Base-by-base conservation (phyloP, 1,140 invertebrate species). In the Bicyclus anynana region DNA sequence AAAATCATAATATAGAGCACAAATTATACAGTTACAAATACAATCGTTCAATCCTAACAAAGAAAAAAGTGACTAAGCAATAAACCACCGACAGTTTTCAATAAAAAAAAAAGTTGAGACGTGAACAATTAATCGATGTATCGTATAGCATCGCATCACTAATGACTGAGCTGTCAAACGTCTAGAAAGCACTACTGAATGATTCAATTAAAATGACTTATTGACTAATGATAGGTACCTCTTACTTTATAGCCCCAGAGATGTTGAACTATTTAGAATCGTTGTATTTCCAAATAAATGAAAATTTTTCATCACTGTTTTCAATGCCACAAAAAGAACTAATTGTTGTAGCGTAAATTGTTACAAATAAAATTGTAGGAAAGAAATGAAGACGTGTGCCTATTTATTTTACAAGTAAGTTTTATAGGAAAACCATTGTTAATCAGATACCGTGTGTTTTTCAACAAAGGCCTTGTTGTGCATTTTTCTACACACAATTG, bases 201-300 rank as follows among this genome's bases (percentile, higher is more conserved):
- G 74, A 78, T 83, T 86, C 78, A 86, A 84, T 86, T 86, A 80
- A 77, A 81, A 80, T 77, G 72, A 84, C 64, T 77, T 78, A 79
- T 77, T 76, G 76, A 77, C 67, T 66, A 77, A 78, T 69, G 66
- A 78, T 72, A 56, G 51, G 44, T 60, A 65, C 59, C 33, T 66
- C 62, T 65, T 63, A 55, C 66, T 70, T 58, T 33, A 55, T 17
- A 17, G 16, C 4, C 5, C 4, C 2, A 17, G 14, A 17, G 40
- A 20, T 44, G 2, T 2, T 29, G 12, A 1, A n/a, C 29, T 1
- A 1, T 33, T 4, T 33, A 12, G 23, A n/a, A n/a, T n/a, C n/a
- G n/a, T n/a, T n/a, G n/a, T n/a, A n/a, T n/a, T n/a, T n/a, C n/a
- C n/a, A n/a, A n/a, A n/a, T n/a, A n/a, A n/a, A n/a, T n/a, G n/a